A percentile compares a stretch with the other conserved stretches of the same genome.
Evolutionary conservation across 2,888 invertebrate genomes (phyloP).

Genomic region (Neoascia interrupta): DNA sequence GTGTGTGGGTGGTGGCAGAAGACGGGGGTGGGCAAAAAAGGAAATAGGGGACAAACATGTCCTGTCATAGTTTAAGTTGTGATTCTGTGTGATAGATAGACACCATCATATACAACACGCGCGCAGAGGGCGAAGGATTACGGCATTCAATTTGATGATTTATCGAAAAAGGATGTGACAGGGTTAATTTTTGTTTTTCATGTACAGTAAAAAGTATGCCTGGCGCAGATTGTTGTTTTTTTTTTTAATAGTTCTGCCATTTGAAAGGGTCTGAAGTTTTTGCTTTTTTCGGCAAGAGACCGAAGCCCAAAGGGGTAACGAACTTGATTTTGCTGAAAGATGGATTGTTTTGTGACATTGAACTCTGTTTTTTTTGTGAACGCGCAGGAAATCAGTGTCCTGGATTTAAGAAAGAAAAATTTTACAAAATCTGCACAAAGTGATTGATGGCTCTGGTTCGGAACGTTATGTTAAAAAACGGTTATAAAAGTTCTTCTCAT

Average conservation of each 20-base stretch:
- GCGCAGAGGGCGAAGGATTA: conserved; percentile 50
- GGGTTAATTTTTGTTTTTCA: conserved; percentile 55
- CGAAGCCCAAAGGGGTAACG: conserved; percentile 33
- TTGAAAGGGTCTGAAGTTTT: background rate
- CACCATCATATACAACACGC: conserved; percentile 9
- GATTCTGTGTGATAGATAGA: conserved; percentile 47
- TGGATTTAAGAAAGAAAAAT: too few species aligned
- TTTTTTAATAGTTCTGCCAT: background rate
- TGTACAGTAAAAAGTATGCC: background rate
- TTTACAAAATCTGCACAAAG: too few species aligned
- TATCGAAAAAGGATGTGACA: conserved; percentile 68
- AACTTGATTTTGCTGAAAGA: conserved; percentile 30
- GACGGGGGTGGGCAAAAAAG: too few species aligned
- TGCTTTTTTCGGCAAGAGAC: background rate
- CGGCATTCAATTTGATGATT: conserved; percentile 65
- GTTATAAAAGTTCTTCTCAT: too few species aligned
- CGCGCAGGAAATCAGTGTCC: too few species aligned
- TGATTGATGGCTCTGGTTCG: too few species aligned
- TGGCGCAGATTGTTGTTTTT: conserved; percentile 11
- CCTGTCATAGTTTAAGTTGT: conserved; percentile 45
- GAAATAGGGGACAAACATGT: conserved; percentile 23
- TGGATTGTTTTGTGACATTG: conserved; percentile 13
- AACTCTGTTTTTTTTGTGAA: too few species aligned
- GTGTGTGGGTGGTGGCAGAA: conserved; percentile 11
- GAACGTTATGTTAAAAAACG: too few species aligned